Percentiles rank a stretch among this genome's conserved stretches.
phyloP scores from a whole-genome alignment of 2,113 vertebrate species.

The Amazona guildingii region DNA sequence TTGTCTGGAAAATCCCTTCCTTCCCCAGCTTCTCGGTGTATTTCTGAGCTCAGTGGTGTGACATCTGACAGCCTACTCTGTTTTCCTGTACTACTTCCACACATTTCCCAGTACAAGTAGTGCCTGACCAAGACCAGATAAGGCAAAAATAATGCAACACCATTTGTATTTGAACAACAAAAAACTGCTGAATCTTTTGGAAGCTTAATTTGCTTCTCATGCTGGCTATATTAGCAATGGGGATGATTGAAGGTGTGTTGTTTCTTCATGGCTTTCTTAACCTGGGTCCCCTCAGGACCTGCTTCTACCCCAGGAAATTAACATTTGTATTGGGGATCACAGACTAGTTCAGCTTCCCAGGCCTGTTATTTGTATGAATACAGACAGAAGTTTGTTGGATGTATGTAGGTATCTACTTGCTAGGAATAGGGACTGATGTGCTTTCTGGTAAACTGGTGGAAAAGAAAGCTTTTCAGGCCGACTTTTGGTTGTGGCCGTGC shows the following conservation, averaged over 20 bases:
- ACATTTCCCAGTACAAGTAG: background rate
- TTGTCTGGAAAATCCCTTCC: conserved; percentile 49
- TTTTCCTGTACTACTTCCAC: background rate
- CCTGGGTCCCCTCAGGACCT: background rate
- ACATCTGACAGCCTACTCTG: background rate
- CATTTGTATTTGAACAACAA: background rate
- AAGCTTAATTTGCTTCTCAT: background rate
- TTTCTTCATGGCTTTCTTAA: background rate
- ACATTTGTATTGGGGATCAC: background rate
- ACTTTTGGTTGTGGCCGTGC: background rate
- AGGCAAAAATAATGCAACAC: background rate
- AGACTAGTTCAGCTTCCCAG: background rate
- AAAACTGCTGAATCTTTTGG: background rate
- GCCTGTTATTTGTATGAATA: background rate
- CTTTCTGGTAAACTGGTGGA: background rate
- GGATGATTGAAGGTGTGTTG: background rate
- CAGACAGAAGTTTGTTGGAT: background rate
- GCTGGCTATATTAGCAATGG: background rate
- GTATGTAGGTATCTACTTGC: background rate
- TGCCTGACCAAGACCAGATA: background rate
- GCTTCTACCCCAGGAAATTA: background rate
- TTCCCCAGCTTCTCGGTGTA: background rate
- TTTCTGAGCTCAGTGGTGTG: background rate
- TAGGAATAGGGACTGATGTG: background rate
- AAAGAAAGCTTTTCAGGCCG: background rate